Evolutionary conservation across 1,140 invertebrate genomes (phyloP), one percentile per base, ranked within the genome.

Genomic region (Apis dorsata): DNA sequence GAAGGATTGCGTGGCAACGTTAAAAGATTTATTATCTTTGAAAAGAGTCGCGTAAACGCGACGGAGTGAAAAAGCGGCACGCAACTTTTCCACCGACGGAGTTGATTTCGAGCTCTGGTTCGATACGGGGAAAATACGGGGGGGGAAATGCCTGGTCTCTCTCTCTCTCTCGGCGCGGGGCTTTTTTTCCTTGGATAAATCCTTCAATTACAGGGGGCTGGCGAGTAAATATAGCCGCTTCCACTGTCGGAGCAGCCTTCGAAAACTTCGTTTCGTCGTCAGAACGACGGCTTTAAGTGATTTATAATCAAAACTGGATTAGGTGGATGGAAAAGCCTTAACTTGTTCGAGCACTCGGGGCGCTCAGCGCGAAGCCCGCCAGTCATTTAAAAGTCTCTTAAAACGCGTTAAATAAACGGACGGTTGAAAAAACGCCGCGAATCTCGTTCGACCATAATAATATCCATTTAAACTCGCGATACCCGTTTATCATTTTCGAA

Each of bases 301-400:
- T 88, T 88, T 88, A 88, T 88, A 88, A 88, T 88, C 86, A 88
- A 88, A 88, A 88, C 86, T 88, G 87, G 84, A 88, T 88, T 88
- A 88, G 84, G 84, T 49, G 80, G 84, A 85, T 81, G 86, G 84
- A 88, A 88, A 88, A 88, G 87, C 87, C 80, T 88, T 85, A 88
- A 85, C 86, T 85, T 80, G 74, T 57, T 70, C n/a, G n/a, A 63
- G 60, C 76, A 81, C 78, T 79, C 75, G 60, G 49, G 53, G 71
- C 78, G 63, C 66, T 79, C 62, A 69, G 44, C 85, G 73, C 71
- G 24, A 60, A 60, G 59, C 65, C 71, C 76, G 66, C 15, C 76
- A 68, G 83, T 85, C 71, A 88, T 88, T 88, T 88, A 87, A 87
- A 88, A 87, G 70, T 87, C 86, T 70, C 85, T 68, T 66, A 79